Evolutionary conservation across 2,113 vertebrate species (phyloP).

Genomic region (Rattus rattus): DNA sequence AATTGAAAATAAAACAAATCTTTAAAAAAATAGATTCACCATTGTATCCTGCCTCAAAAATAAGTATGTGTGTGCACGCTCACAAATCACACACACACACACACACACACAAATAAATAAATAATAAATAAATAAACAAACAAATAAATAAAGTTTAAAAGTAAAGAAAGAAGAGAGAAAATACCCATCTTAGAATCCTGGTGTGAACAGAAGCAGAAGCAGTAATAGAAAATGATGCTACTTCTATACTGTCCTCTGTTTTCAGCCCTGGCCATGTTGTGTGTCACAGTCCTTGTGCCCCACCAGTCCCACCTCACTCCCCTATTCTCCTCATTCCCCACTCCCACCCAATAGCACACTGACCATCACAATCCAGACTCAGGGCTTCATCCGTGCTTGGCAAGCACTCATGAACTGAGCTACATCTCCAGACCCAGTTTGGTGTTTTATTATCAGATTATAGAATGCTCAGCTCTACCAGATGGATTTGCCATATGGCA

Average conservation of each 20-base stretch:
- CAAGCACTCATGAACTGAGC: background rate
- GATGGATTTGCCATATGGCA: background rate
- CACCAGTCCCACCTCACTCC: too few species aligned
- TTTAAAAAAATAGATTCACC: background rate
- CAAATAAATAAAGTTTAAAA: background rate
- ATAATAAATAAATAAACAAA: background rate
- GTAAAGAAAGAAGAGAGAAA: background rate
- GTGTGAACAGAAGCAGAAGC: background rate
- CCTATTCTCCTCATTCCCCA: too few species aligned
- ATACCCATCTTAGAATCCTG: background rate
- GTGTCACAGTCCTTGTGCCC: too few species aligned
- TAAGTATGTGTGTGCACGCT: background rate
- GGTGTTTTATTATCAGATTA: background rate
- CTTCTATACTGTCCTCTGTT: background rate
- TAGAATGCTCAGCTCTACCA: background rate
- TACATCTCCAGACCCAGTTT: background rate
- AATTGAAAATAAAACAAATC: background rate
- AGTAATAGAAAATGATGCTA: background rate
- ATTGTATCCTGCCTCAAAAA: background rate
- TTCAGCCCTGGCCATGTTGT: background rate
- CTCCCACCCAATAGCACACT: too few species aligned
- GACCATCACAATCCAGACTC: background rate
- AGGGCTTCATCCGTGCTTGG: background rate
- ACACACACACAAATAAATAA: background rate
- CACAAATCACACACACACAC: background rate